Conservation (phyloP, 2,113 vertebrate species). For the Hirundichthys speculiger region DNA sequence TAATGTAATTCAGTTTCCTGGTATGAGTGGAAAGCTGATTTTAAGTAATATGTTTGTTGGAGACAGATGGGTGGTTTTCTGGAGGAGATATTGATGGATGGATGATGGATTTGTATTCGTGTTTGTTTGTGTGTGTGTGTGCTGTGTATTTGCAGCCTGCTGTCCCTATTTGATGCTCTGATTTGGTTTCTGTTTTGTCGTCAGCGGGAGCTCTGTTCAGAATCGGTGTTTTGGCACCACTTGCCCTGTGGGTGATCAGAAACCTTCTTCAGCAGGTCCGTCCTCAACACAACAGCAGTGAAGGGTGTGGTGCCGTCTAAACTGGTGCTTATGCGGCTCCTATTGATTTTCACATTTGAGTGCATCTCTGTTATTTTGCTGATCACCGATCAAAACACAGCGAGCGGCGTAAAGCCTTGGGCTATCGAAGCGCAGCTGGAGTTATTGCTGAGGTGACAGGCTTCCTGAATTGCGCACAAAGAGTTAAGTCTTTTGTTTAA, state of each 20-base stretch:
- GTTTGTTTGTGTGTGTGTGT: conserved; percentile 26
- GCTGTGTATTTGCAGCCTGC: conserved; percentile 60
- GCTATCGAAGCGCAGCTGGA: conserved; percentile 53
- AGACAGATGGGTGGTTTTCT: conserved; percentile 54
- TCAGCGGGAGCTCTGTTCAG: conserved; percentile 60
- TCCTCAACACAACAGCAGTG: conserved; percentile 38
- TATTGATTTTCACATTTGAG: conserved; percentile 71
- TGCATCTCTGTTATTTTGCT: conserved; percentile 67
- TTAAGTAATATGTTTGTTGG: conserved; percentile 48
- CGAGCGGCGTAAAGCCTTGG: conserved; percentile 21
- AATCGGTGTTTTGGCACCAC: conserved; percentile 41
- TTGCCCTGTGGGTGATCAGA: conserved; percentile 58
- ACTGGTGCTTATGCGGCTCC: conserved; percentile 27
- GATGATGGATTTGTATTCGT: conserved; percentile 44
- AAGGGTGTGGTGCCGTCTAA: conserved; percentile 51
- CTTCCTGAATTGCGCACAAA: conserved; percentile 20
- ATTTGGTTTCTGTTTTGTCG: conserved; percentile 71
- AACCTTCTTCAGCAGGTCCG: conserved; percentile 56
- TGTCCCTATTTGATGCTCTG: conserved; percentile 71
- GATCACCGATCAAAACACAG: conserved; percentile 58
- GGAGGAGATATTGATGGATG: conserved; percentile 58
- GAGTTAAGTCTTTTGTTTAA: conserved; percentile 41
- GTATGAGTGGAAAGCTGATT: conserved; percentile 51
- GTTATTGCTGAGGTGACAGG: conserved; percentile 32
- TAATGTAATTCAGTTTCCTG: conserved; percentile 46